phyloP scores from a whole-genome alignment of 1,140 invertebrate species.

The Drosophila kikkawai region DNA sequence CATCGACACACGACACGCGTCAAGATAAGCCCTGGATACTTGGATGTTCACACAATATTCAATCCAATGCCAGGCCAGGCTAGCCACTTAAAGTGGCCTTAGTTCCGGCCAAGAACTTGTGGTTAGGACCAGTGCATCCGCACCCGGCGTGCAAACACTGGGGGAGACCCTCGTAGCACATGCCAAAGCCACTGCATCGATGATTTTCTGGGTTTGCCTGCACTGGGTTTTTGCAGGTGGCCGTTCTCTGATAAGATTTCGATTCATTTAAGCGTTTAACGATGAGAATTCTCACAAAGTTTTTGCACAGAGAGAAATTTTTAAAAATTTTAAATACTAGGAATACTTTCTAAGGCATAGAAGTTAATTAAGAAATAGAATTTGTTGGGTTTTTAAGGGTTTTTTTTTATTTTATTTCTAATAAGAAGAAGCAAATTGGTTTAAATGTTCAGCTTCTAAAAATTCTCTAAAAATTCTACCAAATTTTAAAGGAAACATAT shows the following conservation, averaged over 20 bases:
- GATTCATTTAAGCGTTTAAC: constrained; percentile 30
- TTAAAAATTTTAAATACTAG: neutral
- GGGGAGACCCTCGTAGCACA: constrained; percentile 1
- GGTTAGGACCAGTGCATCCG: constrained; percentile 4
- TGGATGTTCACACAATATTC: neutral
- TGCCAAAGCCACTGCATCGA: constrained; percentile 19
- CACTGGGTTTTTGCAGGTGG: constrained; percentile 65
- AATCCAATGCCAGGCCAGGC: constrained; percentile 34
- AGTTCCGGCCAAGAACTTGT: constrained; percentile 20
- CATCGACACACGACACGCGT: constrained; percentile 5
- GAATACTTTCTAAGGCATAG: no score
- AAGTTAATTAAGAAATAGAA: neutral
- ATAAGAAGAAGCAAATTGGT: neutral
- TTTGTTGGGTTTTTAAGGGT: fast-evolving
- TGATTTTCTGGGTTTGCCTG: constrained; percentile 51
- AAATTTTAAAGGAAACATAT: no score
- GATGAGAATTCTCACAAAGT: constrained; percentile 26
- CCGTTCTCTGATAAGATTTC: constrained; percentile 66
- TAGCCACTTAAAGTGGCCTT: constrained; percentile 11
- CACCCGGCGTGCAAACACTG: neutral
- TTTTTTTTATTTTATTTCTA: neutral
- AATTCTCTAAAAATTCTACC: neutral
- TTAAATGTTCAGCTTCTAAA: neutral
- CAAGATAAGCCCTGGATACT: constrained; percentile 44
- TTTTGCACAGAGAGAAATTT: constrained; percentile 1